Evolutionary conservation across 1,140 invertebrate genomes (phyloP).

Genomic region (Liolophura sinensis): DNA sequence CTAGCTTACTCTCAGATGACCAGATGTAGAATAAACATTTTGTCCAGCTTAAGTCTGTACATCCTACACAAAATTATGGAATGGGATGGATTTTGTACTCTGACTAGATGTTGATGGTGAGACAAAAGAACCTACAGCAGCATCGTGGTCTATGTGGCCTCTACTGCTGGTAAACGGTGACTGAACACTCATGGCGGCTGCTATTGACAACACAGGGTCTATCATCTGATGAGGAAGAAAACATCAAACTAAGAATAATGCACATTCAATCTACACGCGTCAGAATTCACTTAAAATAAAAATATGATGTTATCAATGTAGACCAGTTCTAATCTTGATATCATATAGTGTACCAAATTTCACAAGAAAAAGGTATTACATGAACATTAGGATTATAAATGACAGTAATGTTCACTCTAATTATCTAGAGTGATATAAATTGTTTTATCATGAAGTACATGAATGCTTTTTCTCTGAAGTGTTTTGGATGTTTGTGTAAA

Average conservation of each 20-base stretch:
- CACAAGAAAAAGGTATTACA: no score
- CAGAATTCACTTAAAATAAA: no score
- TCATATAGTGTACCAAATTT: no score
- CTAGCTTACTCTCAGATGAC: no score
- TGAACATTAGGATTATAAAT: no score
- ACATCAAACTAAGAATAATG: background rate
- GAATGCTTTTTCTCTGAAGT: background rate
- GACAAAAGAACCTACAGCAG: conserved; percentile 64
- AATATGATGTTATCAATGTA: no score
- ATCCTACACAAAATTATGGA: conserved; percentile 18
- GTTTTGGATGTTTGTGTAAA: background rate
- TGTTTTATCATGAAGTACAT: background rate
- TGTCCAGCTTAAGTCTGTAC: no score
- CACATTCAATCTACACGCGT: no score
- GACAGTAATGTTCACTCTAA: no score
- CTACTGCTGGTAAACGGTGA: conserved; percentile 78
- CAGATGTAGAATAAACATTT: no score
- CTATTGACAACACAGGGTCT: conserved; percentile 90
- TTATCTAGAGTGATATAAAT: background rate
- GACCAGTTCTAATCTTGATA: no score
- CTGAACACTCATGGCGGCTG: conserved; percentile 91
- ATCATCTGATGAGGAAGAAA: conserved; percentile 57
- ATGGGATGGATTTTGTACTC: background rate
- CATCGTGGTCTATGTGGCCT: conserved; percentile 83
- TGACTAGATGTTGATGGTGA: background rate